These are phyloP conservation scores for Heliconius cydno DNA, from an alignment of 2,888 invertebrate genomes.

Conservation along the genomic window DNA sequence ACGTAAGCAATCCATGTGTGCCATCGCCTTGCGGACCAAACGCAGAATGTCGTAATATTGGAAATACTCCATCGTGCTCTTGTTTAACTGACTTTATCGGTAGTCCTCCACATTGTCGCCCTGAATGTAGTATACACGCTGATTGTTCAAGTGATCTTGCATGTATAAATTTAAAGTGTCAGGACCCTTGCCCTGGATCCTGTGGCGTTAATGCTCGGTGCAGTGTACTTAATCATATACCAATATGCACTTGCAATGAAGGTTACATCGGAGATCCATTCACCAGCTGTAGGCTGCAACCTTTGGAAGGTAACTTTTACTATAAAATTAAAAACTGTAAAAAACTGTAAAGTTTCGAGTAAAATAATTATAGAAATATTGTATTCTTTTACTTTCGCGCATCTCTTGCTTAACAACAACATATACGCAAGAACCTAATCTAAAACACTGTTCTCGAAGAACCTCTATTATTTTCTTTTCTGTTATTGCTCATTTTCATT, in stretches of 20 bases:
- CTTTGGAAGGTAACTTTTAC: slow-evolving; percentile 75
- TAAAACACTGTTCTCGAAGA: not conserved
- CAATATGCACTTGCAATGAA: slow-evolving; percentile 88
- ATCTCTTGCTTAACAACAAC: not conserved
- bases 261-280: slow-evolving; percentile 91
- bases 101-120: slow-evolving; percentile 87
- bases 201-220: slow-evolving; percentile 86
- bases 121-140: slow-evolving; percentile 87
- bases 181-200: slow-evolving; percentile 90
- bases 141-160: slow-evolving; percentile 90
- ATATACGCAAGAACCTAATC: not conserved
- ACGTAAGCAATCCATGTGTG: slow-evolving; percentile 78
- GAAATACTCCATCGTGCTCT: slow-evolving; percentile 85
- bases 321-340: not conserved
- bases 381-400: not conserved
- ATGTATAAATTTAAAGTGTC: slow-evolving; percentile 89
- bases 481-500: too few species aligned
- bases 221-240: slow-evolving; percentile 88
- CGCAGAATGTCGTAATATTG: slow-evolving; percentile 84
- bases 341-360: not conserved
- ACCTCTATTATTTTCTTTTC: not conserved
- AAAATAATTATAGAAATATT: not conserved
- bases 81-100: slow-evolving; percentile 87
- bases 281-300: slow-evolving; percentile 80
- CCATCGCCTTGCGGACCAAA: slow-evolving; percentile 87